phyloP scores from a whole-genome alignment of 1,140 invertebrate genomes.

The Drosophila kohkoa region DNA sequence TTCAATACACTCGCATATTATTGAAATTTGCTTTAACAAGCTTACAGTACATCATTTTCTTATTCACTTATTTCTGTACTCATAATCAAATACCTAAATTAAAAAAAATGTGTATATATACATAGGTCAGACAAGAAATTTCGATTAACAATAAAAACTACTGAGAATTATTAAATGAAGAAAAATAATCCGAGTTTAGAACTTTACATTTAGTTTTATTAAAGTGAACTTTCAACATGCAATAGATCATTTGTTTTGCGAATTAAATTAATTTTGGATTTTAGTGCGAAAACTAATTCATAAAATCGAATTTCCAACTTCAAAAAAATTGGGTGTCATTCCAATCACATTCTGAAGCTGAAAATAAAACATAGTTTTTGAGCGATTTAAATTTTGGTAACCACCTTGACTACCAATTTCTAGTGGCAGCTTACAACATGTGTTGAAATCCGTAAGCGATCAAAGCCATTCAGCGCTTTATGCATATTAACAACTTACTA shows the following conservation, averaged over 20 bases:
- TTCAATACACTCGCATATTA: not conserved
- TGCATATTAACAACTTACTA: slow-evolving; percentile 65
- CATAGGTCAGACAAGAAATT: too few relatives aligned
- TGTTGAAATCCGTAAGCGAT: slow-evolving; percentile 69
- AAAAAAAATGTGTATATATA: too few relatives aligned
- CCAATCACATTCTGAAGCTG: not conserved
- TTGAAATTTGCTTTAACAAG: not conserved
- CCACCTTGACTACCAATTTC: slow-evolving; percentile 3
- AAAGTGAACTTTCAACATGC: too few relatives aligned
- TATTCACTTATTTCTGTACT: too few relatives aligned
- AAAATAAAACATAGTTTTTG: slow-evolving; percentile 47
- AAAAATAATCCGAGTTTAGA: too few relatives aligned
- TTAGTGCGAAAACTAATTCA: too few relatives aligned
- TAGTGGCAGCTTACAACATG: slow-evolving; percentile 39
- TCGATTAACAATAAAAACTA: too few relatives aligned
- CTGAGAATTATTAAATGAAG: too few relatives aligned
- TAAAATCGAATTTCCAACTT: not conserved
- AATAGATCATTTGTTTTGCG: too few relatives aligned
- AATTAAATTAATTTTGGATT: too few relatives aligned
- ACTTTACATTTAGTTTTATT: too few relatives aligned
- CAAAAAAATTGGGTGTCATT: not conserved
- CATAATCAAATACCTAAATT: too few relatives aligned
- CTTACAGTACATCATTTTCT: not conserved
- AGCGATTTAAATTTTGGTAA: slow-evolving; percentile 11
- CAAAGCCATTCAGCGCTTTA: slow-evolving; percentile 49